Base-by-base conservation (phyloP, 2,888 invertebrate species). In the Habroteleia sp. region DNA sequence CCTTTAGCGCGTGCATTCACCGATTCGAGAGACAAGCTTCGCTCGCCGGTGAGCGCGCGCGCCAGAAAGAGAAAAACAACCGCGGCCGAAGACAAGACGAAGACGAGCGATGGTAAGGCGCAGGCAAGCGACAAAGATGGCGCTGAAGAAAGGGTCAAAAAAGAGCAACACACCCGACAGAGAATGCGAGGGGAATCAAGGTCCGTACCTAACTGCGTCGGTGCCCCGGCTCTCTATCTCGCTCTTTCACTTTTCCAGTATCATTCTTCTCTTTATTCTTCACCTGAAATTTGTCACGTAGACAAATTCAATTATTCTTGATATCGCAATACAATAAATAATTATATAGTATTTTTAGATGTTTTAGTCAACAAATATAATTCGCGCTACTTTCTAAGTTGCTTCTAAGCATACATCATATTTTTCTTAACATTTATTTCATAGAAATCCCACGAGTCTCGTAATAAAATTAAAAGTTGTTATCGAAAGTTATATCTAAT, bases 1-100 rank as follows among this genome's bases (percentile, higher is more conserved):
- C 48, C 58, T 50, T 56, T 50, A 56, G 72, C 77, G 79, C 78
- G 79, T 83, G 79, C 84, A 83, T 82, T 79, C 79, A 80, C 80
- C 79, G 77, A 77, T 79, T 82, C 81, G 72, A 48, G 66, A 63
- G 69, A 68, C 62, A 62, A 73, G 63, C 65, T 46, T 54, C 20
- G 56, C 48, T 48, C n/a, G 72, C 63, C 72, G 72, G 72, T 63
- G 72, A 63, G 42, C 56, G 56, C 50, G 63, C 48, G 27, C 60
- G 46, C 20, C 11, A 41, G 68, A 76, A 72, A 65, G 63, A 69
- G 79, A 71, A 66, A 54, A 66, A 58, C 56, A 48, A 56, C 13
- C 33, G 68, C 58, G 33, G 74, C 74, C 74, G 72, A 76, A 81
- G 71, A 72, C 69, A 56, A 58, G 63, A 54, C 56, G 14, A 62